Evolutionary conservation across 2,797 vertebrate species (phyloP).

Genomic region (Sebastes umbrosus): DNA sequence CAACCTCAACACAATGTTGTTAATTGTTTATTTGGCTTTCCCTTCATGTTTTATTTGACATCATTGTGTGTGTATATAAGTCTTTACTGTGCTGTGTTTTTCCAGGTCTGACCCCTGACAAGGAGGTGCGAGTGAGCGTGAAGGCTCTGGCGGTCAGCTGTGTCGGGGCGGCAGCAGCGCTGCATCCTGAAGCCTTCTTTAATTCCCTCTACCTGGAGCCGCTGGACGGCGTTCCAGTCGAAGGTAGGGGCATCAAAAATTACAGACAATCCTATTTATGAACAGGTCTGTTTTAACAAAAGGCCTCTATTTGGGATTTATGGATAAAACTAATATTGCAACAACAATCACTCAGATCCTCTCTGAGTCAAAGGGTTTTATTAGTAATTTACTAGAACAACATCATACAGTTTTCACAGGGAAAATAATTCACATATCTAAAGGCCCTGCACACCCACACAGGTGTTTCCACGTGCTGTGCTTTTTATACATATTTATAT

Average conservation of each 20-base stretch:
- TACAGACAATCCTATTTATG: not conserved
- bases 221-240: conserved; percentile 80
- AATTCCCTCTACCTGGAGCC: conserved; percentile 90
- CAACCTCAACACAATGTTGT: not conserved
- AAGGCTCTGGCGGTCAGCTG: conserved; percentile 97
- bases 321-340: too few relatives aligned
- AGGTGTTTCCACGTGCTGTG: too few relatives aligned
- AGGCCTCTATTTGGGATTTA: too few relatives aligned
- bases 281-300: not conserved
- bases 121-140: conserved; percentile 95
- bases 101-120: conserved; percentile 91
- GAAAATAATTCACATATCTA: too few relatives aligned
- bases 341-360: too few relatives aligned
- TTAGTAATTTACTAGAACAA: too few relatives aligned
- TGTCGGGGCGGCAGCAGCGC: conserved; percentile 89
- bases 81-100: not conserved
- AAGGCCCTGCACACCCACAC: too few relatives aligned
- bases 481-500: too few relatives aligned
- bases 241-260: conserved; percentile 71
- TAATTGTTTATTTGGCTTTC: not conserved
- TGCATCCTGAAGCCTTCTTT: conserved; percentile 95
- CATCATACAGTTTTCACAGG: too few relatives aligned
- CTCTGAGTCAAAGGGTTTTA: too few relatives aligned
- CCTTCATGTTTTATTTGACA: not conserved
- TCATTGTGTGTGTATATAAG: not conserved